Evolutionary conservation across 2,113 vertebrate genomes (phyloP), one percentile per base, ranked within the genome.

Genomic region (Entelurus aequoreus): DNA sequence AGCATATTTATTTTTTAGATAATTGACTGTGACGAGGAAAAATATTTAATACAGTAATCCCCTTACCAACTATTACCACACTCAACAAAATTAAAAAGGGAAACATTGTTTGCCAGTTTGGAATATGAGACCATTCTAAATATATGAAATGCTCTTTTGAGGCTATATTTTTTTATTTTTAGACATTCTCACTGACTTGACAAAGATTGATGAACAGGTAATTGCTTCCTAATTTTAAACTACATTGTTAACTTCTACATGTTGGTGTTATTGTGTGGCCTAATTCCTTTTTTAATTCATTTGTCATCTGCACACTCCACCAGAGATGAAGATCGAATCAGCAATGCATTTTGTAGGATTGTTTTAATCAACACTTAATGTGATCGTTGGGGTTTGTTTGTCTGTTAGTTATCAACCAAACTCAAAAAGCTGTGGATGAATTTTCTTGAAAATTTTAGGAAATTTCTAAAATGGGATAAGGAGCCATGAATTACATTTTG

Each of bases 211-310:
- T 44, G 63, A 55, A 63, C 16, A 57, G 52, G 66, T 64, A 71
- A 68, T 67, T 66, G 55, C 63, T 35, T 65, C 56, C 13, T 51
- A 48, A 13, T 68, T 65, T 63, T 19, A 65, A 51, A 61, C 28
- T 44, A 50, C 16, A 58, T 73, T 54, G 73, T 78, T 75, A 51
- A 66, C 71, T 71, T 76, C 53, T 53, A 62, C 11, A 28, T 35
- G 48, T 56, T 68, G 57, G 35, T 68, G 51, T 77, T 66, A 66
- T 65, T 61, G 65, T 62, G 48, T 36, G 55, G 35, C 15, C 37
- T 54, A 65, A 66, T 66, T 67, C 54, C 66, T 77, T 72, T 80
- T 49, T 68, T 52, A 40, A 77, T 19, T 19, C 19, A 58, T 68
- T 66, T 50, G 48, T 72, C 62, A 52, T 68, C 21, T 15, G 60